Evolutionary conservation across 2,113 vertebrate genomes (phyloP), one percentile per base, ranked within the genome.

Genomic region (Serinus canaria): DNA sequence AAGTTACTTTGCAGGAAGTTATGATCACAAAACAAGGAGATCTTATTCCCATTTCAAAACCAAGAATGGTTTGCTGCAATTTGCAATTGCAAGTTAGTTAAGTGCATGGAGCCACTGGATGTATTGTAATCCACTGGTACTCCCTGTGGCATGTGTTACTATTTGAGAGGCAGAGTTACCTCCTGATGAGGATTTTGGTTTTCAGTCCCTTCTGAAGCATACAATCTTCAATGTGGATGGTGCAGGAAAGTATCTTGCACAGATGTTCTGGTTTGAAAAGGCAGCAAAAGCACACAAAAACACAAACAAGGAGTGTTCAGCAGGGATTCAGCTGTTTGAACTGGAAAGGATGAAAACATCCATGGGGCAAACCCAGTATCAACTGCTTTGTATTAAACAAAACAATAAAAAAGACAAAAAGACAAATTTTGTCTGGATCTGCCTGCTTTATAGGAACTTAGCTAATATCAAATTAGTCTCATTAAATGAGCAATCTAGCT

Each of bases 101-200:
- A 72, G 24, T 30, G 35, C 63, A 69, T 39, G 15, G 53, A 94
- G 27, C 81, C 28, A 60, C 39, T 53, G n/a, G 25, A 44, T 44
- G 8, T 10, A 11, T 37, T 1, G 2, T 31, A 58, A 89, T 50
- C 43, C 22, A 25, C 31, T 74, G 87, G 55, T 72, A 46, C 28
- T 66, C 41, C 33, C 64, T 90, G 53, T 64, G 70, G 37, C 75
- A 39, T 49, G 35, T 81, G 39, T 39, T 90, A 19, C 47, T 41
- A 9, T 91, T 94, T 93, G 87, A 96, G 77, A 89, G 92, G 69
- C 81, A 89, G 60, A 69, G 74, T 94, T 94, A 90, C 25, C 35
- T 82, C 79, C 92, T 91, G 52, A 62, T 53, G 58, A 93, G 87
- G n/a, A 72, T 92, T 94, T 94, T 92, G 83, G 74, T 96, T 97